Base-by-base conservation (phyloP, 2,113 vertebrate species). In the Campylorhamphus procurvoides region DNA sequence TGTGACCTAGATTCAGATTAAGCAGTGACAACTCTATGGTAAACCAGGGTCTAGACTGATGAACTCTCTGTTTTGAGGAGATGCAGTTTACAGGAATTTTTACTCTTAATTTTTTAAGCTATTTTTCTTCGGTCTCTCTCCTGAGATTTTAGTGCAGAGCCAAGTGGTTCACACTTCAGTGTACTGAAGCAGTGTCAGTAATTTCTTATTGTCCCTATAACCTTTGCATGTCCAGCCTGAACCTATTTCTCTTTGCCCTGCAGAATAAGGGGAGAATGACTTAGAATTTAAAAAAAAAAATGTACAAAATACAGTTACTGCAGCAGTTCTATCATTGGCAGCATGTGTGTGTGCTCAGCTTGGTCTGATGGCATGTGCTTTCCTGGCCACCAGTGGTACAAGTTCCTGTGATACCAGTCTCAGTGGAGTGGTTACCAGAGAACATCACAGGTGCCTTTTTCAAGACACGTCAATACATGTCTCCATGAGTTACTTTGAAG, bases 141-240 rank as follows among this genome's bases (percentile, higher is more conserved):
- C 31, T 64, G 63, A n/a, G 50, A 29, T 47, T 40, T 76, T 60
- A 42, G 12, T 10, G 27, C 46, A 27, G 40, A 85, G 17, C 37
- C 18, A 14, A 31, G n/a, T 0, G 0, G 6, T 56, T 90, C 80
- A 73, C 1, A 0, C 28, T 71, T 80, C 2, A 5, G 11, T 37
- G 11, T 39, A 20, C 5, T 28, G 50, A 31, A 52, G 27, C 18
- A 59, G 18, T 24, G 18, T 27, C 83, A 67, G 7, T 56, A 76
- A 29, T 66, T 83, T 35, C 58, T 69, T 14, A 7, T 58, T 74
- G 12, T 47, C 33, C 8, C 16, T 75, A 22, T 3, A 39, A 52
- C 12, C 55, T 84, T 46, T 71, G 39, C 42, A 79, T n/a, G 17
- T 85, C 24, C 35, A 50, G 24, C 33, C 56, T 75, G 53, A 84